A percentile compares a stretch with the other conserved stretches of the same genome.
These are phyloP conservation scores for Synchiropus splendidus DNA, from an alignment of 2,113 vertebrate genomes.

Conservation along the genomic window DNA sequence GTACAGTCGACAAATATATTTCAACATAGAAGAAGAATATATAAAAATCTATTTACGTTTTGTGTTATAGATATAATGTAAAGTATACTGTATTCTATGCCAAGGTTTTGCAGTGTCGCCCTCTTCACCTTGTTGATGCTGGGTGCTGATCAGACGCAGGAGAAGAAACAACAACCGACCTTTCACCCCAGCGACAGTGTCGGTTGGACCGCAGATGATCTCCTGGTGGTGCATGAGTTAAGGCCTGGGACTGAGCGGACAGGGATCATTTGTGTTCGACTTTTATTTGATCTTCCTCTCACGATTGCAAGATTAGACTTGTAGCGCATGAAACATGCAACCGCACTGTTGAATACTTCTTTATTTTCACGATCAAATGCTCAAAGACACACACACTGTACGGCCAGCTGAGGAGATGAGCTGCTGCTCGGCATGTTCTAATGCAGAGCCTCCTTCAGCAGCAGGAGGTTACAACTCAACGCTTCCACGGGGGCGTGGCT, in stretches of 20 bases:
- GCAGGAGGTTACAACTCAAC: conserved; percentile 17
- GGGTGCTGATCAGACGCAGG: conserved; percentile 41
- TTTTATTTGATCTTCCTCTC: conserved; percentile 11
- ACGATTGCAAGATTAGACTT: conserved; percentile 45
- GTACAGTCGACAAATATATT: conserved; percentile 67
- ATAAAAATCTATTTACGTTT: conserved; percentile 64
- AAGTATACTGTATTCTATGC: conserved; percentile 66
- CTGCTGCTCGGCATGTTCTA: conserved; percentile 17
- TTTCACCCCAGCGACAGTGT: conserved; percentile 30
- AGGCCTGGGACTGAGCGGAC: conserved; percentile 43
- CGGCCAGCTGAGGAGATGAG: conserved; percentile 16
- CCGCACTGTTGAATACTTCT: conserved; percentile 32
- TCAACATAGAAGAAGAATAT: conserved; percentile 60
- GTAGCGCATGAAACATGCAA: conserved; percentile 60
- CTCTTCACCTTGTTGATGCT: conserved; percentile 52
- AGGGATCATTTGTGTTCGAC: conserved; percentile 40
- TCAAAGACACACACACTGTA: conserved; percentile 58
- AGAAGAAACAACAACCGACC: conserved; percentile 21
- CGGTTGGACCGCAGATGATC: conserved; percentile 21
- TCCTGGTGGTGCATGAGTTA: conserved; percentile 50
- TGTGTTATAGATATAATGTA: conserved; percentile 69
- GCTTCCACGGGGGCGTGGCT: conserved; percentile 8
- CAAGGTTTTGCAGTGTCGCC: conserved; percentile 66
- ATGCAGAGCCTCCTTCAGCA: conserved; percentile 26
- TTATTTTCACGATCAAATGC: conserved; percentile 17